phyloP scores from a whole-genome alignment of 2,797 vertebrate genomes.

The Fundulus diaphanus region DNA sequence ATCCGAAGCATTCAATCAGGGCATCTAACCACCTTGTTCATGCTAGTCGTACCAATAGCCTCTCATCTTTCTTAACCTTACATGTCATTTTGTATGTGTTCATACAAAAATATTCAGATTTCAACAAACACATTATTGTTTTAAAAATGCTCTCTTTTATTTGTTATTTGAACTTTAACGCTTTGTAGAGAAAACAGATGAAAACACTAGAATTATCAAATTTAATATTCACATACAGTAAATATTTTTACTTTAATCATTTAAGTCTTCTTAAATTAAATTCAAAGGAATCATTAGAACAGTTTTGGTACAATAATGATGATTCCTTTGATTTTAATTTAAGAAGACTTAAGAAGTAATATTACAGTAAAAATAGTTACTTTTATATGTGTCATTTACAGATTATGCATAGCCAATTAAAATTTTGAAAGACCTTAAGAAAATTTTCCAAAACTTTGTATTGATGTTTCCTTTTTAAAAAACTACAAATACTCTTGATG shows the following conservation, averaged over 20 bases:
- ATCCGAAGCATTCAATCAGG: not conserved
- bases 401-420: not conserved
- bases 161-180: not conserved
- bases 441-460: not conserved
- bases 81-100: not conserved
- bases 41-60: not conserved
- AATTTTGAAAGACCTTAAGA: not conserved
- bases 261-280: too few relatives aligned
- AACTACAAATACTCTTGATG: conserved; percentile 31
- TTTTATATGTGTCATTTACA: too few relatives aligned
- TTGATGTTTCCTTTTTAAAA: not conserved
- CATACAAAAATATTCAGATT: not conserved
- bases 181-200: not conserved
- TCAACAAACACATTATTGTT: not conserved
- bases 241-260: not conserved
- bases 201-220: too few relatives aligned
- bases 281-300: too few relatives aligned
- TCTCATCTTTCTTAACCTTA: not conserved
- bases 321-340: not conserved
- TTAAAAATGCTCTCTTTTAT: not conserved
- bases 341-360: too few relatives aligned
- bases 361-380: too few relatives aligned
- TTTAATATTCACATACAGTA: too few relatives aligned
- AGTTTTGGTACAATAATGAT: too few relatives aligned
- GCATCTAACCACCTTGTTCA: not conserved